Conservation (phyloP, 2,113 vertebrate species). For the Anthoscopus minutus region DNA sequence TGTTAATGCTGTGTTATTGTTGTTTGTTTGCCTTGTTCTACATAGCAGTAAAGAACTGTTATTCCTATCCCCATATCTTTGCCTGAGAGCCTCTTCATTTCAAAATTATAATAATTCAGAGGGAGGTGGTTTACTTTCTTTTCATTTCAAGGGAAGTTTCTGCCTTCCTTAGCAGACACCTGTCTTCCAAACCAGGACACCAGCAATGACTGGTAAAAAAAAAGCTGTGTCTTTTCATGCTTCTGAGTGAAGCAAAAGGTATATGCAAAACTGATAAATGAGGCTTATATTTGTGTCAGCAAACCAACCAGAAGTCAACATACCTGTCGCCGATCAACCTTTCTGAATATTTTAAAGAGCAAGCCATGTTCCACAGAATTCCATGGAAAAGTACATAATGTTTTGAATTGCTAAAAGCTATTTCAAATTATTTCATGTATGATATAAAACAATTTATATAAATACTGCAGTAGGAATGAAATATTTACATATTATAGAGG, state of each 20-base stretch:
- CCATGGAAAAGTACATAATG: neutral
- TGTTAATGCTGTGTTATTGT: no score
- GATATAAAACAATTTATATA: neutral
- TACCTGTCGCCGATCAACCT: neutral
- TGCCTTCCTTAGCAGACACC: no score
- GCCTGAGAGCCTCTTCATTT: no score
- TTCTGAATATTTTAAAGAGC: neutral
- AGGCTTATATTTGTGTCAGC: neutral
- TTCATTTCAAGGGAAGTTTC: no score
- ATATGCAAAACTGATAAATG: neutral
- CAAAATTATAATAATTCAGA: no score
- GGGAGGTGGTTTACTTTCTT: no score
- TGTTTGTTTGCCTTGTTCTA: no score
- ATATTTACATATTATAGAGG: neutral
- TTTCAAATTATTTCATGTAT: neutral
- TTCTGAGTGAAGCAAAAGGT: neutral
- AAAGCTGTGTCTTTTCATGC: neutral
- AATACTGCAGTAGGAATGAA: neutral
- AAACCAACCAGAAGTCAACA: neutral
- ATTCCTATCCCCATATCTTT: no score
- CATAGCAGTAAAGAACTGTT: no score
- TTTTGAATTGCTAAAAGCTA: neutral
- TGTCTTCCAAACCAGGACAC: no score
- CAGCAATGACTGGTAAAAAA: neutral
- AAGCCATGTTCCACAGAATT: neutral